Percentiles rank a stretch among this genome's conserved stretches.
These are phyloP conservation scores for Enoplosus armatus DNA, from an alignment of 2,797 vertebrate species.

Conservation along the genomic window DNA sequence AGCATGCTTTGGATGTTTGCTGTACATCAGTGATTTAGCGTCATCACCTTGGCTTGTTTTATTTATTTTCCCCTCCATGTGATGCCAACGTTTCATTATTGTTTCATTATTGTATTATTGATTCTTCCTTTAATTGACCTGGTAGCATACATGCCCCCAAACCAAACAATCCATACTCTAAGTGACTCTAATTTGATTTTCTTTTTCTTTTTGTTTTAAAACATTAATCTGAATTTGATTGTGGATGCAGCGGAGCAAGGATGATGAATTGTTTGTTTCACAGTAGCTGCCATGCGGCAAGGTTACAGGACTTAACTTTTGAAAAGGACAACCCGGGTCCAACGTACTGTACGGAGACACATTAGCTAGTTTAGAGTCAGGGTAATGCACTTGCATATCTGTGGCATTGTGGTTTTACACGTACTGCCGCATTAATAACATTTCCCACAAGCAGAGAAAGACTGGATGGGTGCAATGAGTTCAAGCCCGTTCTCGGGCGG, in stretches of 20 bases:
- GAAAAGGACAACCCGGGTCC: constrained; percentile 7
- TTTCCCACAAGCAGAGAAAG: not conserved
- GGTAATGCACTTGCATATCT: constrained; percentile 8
- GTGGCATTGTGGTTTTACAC: not conserved
- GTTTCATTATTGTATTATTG: constrained; percentile 81
- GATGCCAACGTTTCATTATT: constrained; percentile 68
- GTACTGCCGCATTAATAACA: not conserved
- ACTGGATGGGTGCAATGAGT: not conserved
- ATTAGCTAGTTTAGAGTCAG: constrained; percentile 23
- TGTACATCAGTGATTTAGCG: constrained; percentile 27
- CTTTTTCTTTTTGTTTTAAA: constrained; percentile 75
- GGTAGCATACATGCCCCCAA: constrained; percentile 78
- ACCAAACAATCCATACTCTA: constrained; percentile 78
- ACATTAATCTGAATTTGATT: constrained; percentile 82
- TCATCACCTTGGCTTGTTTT: constrained; percentile 46
- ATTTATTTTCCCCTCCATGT: constrained; percentile 33
- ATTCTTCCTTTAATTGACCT: constrained; percentile 79
- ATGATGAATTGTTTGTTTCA: constrained; percentile 81
- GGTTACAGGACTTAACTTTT: constrained; percentile 69
- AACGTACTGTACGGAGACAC: constrained; percentile 23
- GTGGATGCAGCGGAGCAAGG: constrained; percentile 68
- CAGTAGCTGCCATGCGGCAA: constrained; percentile 66
- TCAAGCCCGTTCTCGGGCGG: not conserved
- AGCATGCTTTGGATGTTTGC: not conserved
- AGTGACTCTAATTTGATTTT: constrained; percentile 77